Percentiles rank a stretch among this genome's conserved stretches.
Conservation (phyloP, 2,888 invertebrate genomes). For the Auanema sp. region DNA sequence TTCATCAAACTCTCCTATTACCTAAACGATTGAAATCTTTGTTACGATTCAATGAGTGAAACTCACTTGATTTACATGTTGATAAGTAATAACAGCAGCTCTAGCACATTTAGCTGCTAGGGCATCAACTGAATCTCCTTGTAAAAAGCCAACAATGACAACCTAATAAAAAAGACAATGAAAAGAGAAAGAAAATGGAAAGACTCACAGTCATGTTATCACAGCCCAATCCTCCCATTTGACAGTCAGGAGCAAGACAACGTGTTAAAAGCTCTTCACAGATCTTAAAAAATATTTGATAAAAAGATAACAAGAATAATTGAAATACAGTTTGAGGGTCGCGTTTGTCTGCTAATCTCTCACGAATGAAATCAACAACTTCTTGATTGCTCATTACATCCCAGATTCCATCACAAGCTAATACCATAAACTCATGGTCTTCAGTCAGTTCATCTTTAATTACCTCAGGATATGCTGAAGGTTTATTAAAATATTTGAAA, state of each 20-base stretch:
- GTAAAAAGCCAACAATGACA: slow-evolving; percentile 52
- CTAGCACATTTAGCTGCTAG: slow-evolving; percentile 34
- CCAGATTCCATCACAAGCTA: slow-evolving; percentile 99
- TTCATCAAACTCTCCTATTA: no score
- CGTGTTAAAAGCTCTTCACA: slow-evolving; percentile 92
- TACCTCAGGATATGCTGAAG: slow-evolving; percentile 88
- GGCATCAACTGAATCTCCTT: slow-evolving; percentile 29
- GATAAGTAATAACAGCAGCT: slow-evolving; percentile 20
- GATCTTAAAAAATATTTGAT: slow-evolving; percentile 69
- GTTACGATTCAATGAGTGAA: neutral
- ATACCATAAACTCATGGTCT: slow-evolving; percentile 93
- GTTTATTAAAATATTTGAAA: no score
- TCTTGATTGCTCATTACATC: slow-evolving; percentile 85
- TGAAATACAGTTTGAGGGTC: slow-evolving; percentile 81
- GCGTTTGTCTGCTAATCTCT: slow-evolving; percentile 78
- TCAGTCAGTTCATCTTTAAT: slow-evolving; percentile 78
- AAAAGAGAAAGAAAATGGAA: neutral
- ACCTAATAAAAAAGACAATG: slow-evolving; percentile 20
- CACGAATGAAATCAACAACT: slow-evolving; percentile 85
- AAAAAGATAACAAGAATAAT: neutral
- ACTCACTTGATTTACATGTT: neutral
- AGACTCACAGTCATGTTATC: slow-evolving; percentile 93
- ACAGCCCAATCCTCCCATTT: slow-evolving; percentile 90
- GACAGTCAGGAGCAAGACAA: slow-evolving; percentile 93
- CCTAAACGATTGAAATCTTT: neutral